phyloP scores from a whole-genome alignment of 2,113 vertebrate genomes.

The Dermatemys mawii region DNA sequence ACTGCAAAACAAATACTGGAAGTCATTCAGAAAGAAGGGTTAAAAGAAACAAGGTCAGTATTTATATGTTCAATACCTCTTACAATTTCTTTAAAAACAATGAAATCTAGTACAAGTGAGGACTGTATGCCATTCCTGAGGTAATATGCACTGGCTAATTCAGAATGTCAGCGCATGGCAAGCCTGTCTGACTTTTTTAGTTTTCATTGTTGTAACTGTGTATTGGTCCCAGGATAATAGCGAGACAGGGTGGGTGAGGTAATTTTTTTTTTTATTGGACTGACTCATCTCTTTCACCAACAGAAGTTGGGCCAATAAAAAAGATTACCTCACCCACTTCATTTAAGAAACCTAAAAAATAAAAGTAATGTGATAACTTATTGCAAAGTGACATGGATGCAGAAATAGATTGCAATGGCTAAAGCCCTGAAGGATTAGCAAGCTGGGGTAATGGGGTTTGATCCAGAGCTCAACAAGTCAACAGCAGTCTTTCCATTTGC shows the following conservation, averaged over 20 bases:
- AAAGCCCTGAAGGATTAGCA: neutral
- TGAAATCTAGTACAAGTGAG: neutral
- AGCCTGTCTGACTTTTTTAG: neutral
- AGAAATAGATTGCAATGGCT: neutral
- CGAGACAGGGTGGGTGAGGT: neutral
- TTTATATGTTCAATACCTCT: constrained; percentile 30
- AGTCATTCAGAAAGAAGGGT: constrained; percentile 90
- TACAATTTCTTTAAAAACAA: neutral
- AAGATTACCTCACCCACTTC: neutral
- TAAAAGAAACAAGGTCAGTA: constrained; percentile 90
- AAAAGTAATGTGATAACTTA: neutral
- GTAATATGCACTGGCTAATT: neutral
- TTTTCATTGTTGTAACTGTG: neutral
- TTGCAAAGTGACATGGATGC: neutral
- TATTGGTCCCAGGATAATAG: neutral
- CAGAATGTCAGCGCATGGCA: neutral
- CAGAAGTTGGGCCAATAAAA: neutral
- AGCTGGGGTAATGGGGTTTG: neutral
- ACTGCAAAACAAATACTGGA: constrained; percentile 90
- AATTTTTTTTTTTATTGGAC: neutral
- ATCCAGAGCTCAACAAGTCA: neutral
- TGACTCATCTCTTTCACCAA: neutral
- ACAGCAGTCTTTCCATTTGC: neutral
- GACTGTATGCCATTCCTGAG: neutral
- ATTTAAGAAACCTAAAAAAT: too few relatives aligned